These are phyloP conservation scores for Mirza zaza DNA, from an alignment of 2,113 vertebrate genomes.

Conservation along the genomic window DNA sequence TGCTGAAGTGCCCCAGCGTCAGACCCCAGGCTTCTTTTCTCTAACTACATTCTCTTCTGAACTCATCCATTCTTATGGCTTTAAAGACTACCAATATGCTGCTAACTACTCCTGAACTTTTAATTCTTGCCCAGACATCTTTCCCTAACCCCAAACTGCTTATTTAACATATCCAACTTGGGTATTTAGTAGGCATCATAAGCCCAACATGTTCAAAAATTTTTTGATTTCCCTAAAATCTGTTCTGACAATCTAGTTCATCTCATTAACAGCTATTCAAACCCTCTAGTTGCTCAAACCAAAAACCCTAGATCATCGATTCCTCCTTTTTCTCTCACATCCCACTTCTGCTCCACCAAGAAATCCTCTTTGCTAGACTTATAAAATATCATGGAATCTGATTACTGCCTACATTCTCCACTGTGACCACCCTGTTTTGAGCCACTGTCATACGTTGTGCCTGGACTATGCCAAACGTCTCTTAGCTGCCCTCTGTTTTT, in stretches of 20 bases:
- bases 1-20: neutral
- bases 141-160: neutral
- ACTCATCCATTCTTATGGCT: neutral
- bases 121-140: neutral
- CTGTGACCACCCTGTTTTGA: neutral
- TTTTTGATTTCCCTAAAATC: conserved; percentile 11
- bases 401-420: neutral
- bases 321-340: neutral
- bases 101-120: neutral
- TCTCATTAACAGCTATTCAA: neutral
- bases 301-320: neutral
- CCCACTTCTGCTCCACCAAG: neutral
- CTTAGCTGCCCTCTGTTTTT: neutral
- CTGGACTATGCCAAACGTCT: neutral
- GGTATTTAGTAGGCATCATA: neutral
- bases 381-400: neutral
- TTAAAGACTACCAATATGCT: conserved; percentile 13
- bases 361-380: conserved; percentile 17
- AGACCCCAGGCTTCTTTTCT: neutral
- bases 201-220: neutral
- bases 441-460: neutral
- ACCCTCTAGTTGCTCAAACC: neutral
- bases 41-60: neutral
- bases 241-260: neutral
- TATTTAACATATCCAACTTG: neutral